These are phyloP conservation scores for Athrips mouffetella DNA, from an alignment of 2,888 invertebrate genomes.

Conservation along the genomic window DNA sequence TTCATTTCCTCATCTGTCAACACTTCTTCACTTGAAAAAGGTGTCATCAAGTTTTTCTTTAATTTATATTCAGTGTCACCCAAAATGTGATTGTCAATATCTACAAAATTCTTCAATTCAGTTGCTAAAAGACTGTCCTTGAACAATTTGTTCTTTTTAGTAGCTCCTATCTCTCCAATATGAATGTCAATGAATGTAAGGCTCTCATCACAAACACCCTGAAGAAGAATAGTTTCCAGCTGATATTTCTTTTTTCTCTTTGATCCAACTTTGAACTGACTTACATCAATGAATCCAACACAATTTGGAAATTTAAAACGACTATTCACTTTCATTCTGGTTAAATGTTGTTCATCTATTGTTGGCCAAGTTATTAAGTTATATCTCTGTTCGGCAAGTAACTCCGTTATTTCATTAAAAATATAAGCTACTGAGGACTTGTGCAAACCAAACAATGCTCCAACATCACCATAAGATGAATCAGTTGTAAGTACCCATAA, in stretches of 20 bases:
- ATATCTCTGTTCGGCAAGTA: constrained; percentile 50
- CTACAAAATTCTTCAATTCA: constrained; percentile 56
- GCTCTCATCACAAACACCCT: constrained; percentile 69
- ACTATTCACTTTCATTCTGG: constrained; percentile 63
- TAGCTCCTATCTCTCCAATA: constrained; percentile 53
- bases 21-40: constrained; percentile 61
- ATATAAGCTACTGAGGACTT: constrained; percentile 63
- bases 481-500: constrained; percentile 58
- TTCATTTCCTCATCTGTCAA: constrained; percentile 68
- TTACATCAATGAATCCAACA: constrained; percentile 66
- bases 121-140: constrained; percentile 53
- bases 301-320: constrained; percentile 66
- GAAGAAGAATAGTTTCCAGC: constrained; percentile 52
- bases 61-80: constrained; percentile 64
- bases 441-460: constrained; percentile 56
- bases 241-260: constrained; percentile 46
- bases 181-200: constrained; percentile 60
- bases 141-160: constrained; percentile 56
- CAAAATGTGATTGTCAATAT: constrained; percentile 66
- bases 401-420: constrained; percentile 57
- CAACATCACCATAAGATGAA: constrained; percentile 57
- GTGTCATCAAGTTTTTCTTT: constrained; percentile 59
- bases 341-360: constrained; percentile 62
- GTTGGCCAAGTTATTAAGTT: constrained; percentile 66
- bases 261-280: constrained; percentile 55